Conservation (phyloP, 2,888 invertebrate genomes). For the Euphydryas editha region DNA sequence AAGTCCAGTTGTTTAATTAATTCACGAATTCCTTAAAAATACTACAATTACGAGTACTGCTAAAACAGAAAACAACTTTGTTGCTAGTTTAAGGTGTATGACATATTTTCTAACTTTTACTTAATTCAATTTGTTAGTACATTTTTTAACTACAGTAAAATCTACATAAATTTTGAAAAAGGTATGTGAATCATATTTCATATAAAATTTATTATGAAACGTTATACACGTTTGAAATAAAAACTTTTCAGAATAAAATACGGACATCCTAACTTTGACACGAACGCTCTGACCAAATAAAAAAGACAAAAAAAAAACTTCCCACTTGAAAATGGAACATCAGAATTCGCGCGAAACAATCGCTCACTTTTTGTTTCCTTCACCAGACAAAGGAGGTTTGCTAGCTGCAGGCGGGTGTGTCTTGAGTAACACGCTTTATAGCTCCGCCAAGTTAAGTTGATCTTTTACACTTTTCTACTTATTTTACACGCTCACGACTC, state of each 20-base stretch:
- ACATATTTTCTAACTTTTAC: too few species aligned
- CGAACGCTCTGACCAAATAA: slow-evolving; percentile 24
- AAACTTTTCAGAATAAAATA: slow-evolving; percentile 29
- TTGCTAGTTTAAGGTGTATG: too few species aligned
- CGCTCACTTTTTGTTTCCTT: slow-evolving; percentile 69
- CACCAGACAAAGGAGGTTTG: slow-evolving; percentile 62
- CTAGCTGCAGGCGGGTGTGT: slow-evolving; percentile 65
- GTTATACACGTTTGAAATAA: slow-evolving; percentile 15
- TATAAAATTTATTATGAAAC: slow-evolving; percentile 19
- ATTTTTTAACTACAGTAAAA: too few species aligned
- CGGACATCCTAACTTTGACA: slow-evolving; percentile 30
- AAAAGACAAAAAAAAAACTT: slow-evolving; percentile 30
- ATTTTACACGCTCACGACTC: slow-evolving; percentile 25
- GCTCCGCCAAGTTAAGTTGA: slow-evolving; percentile 54
- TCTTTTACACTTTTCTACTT: slow-evolving; percentile 44
- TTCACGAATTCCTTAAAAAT: too few species aligned
- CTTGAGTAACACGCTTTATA: slow-evolving; percentile 61
- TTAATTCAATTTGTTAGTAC: too few species aligned
- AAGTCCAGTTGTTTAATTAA: too few species aligned
- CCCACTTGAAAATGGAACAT: slow-evolving; percentile 48
- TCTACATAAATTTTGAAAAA: not conserved
- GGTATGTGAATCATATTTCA: not conserved
- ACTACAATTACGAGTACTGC: too few species aligned
- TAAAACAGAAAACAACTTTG: too few species aligned
- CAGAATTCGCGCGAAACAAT: slow-evolving; percentile 67